phyloP scores from a whole-genome alignment of 2,113 vertebrate genomes.

The Poeciliopsis prolifica region DNA sequence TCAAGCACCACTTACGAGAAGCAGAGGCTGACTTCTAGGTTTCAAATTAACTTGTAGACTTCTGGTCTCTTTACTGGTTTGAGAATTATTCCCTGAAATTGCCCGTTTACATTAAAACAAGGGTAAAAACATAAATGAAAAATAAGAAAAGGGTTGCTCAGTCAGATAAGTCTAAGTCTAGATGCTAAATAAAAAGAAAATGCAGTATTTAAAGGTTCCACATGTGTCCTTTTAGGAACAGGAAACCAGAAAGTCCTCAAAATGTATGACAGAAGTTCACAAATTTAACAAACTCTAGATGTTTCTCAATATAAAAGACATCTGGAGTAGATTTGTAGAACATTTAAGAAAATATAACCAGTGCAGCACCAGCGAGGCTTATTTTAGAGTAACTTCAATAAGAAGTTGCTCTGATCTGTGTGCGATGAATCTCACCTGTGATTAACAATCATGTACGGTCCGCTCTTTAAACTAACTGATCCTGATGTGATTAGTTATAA shows the following conservation, averaged over 20 bases:
- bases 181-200: not conserved
- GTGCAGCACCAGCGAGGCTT: no score
- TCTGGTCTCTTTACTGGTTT: not conserved
- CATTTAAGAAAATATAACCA: no score
- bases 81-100: not conserved
- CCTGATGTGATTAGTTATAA: no score
- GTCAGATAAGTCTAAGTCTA: not conserved
- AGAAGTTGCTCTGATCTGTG: no score
- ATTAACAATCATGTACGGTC: no score
- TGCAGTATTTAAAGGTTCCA: not conserved
- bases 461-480: no score
- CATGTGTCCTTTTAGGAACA: not conserved
- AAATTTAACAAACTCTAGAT: not conserved
- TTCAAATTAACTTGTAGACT: not conserved
- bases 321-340: not conserved
- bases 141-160: not conserved
- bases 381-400: no score
- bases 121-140: not conserved
- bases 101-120: not conserved
- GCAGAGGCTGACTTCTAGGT: not conserved
- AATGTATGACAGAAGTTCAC: not conserved
- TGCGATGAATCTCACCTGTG: no score
- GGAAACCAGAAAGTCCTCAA: not conserved
- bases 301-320: not conserved
- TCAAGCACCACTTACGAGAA: not conserved